Evolutionary conservation across 2,888 invertebrate species (phyloP).

Genomic region (Acronicta leporina): DNA sequence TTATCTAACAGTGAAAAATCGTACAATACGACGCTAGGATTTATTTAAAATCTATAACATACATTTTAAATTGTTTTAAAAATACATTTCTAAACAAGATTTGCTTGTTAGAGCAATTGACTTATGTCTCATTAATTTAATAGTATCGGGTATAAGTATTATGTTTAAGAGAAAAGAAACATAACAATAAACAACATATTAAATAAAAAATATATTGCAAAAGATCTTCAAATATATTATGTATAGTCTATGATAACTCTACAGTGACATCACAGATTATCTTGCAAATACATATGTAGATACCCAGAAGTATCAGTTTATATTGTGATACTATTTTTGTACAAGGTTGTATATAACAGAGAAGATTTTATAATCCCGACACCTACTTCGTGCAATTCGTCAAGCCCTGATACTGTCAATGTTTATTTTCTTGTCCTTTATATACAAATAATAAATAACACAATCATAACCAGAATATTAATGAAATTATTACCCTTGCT

Average conservation of each 20-base stretch:
- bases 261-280: neutral
- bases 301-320: neutral
- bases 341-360: neutral
- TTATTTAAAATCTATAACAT: constrained; percentile 54
- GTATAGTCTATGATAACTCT: constrained; percentile 1
- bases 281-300: too few species aligned
- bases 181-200: constrained; percentile 35
- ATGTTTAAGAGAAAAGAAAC: constrained; percentile 49
- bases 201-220: constrained; percentile 35
- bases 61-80: constrained; percentile 45
- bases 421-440: constrained; percentile 33
- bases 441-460: constrained; percentile 57
- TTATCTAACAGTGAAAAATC: constrained; percentile 61
- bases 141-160: constrained; percentile 36
- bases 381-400: constrained; percentile 6
- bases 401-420: constrained; percentile 2
- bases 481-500: constrained; percentile 42
- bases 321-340: neutral
- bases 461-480: constrained; percentile 47
- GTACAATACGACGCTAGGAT: constrained; percentile 52
- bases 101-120: constrained; percentile 54
- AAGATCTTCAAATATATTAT: constrained; percentile 25
- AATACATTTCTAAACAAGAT: constrained; percentile 49
- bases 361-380: neutral
- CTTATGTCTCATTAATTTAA: constrained; percentile 43